Conservation (phyloP, 2,113 vertebrate genomes). For the Sorex fumeus region DNA sequence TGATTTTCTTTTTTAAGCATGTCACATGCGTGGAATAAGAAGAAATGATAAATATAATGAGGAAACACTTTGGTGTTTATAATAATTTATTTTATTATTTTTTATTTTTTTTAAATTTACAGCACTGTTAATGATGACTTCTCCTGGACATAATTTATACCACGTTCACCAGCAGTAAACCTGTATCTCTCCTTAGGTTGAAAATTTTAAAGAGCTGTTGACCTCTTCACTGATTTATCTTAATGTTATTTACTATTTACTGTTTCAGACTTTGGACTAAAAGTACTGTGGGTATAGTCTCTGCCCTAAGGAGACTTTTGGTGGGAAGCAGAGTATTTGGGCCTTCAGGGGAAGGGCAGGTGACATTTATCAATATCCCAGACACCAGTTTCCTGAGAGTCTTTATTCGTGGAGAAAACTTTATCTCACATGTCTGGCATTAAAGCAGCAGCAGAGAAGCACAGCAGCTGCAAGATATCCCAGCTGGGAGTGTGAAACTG, state of each 20-base stretch:
- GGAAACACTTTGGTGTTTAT: constrained; percentile 3
- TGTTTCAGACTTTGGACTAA: not conserved
- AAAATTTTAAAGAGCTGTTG: constrained; percentile 6
- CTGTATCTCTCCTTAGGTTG: too few species aligned
- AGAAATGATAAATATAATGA: constrained; percentile 55
- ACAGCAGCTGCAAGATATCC: not conserved
- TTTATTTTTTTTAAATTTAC: too few species aligned
- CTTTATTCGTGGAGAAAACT: not conserved
- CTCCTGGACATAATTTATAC: too few species aligned
- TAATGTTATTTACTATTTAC: not conserved
- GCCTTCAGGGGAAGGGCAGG: not conserved
- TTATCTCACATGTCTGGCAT: constrained; percentile 36
- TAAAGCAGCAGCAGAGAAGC: constrained; percentile 15
- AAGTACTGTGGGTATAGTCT: not conserved
- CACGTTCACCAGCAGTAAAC: too few species aligned
- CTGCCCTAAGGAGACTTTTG: not conserved
- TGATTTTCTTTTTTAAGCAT: constrained; percentile 55
- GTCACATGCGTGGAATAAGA: constrained; percentile 23
- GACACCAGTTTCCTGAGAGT: not conserved
- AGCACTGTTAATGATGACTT: too few species aligned
- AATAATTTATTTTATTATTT: not conserved
- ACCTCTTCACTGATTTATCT: constrained; percentile 7
- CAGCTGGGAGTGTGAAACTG: not conserved
- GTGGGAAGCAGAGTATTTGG: not conserved
- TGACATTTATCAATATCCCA: not conserved